A percentile compares a stretch with the other conserved stretches of the same genome.
Evolutionary conservation across 2,888 invertebrate genomes (phyloP).

Genomic region (Conchocele bisecta): DNA sequence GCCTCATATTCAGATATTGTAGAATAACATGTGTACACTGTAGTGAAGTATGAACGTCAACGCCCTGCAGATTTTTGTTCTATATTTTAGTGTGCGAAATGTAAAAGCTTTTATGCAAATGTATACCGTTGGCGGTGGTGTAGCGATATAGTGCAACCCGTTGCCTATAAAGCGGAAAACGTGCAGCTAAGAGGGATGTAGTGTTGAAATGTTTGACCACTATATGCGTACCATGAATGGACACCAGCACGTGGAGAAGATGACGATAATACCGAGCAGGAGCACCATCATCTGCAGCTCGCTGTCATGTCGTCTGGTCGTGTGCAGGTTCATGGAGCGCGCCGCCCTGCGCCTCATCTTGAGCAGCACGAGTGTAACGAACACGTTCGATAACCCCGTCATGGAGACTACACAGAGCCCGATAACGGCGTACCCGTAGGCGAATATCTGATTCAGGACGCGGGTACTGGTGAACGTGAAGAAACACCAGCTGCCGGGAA

Average conservation of each 20-base stretch:
- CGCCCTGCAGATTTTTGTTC: no score
- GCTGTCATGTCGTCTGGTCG: slow-evolving; percentile 58
- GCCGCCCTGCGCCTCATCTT: slow-evolving; percentile 67
- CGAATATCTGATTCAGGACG: slow-evolving; percentile 69
- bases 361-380: slow-evolving; percentile 70
- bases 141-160: no score
- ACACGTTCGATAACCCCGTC: slow-evolving; percentile 71
- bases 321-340: slow-evolving; percentile 43
- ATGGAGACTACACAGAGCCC: slow-evolving; percentile 73
- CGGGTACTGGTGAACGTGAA: slow-evolving; percentile 77
- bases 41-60: no score
- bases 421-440: slow-evolving; percentile 74
- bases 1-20: no score
- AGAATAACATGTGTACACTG: no score
- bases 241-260: slow-evolving; percentile 81
- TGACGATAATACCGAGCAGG: slow-evolving; percentile 79
- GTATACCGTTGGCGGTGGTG: no score
- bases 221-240: slow-evolving; percentile 82
- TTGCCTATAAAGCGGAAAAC: no score
- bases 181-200: no score
- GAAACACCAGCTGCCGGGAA: slow-evolving; percentile 82
- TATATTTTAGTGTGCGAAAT: no score
- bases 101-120: no score
- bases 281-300: slow-evolving; percentile 82
- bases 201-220: no score